Conservation (phyloP, 1,140 invertebrate genomes). For the Cheumatopsyche charites region DNA sequence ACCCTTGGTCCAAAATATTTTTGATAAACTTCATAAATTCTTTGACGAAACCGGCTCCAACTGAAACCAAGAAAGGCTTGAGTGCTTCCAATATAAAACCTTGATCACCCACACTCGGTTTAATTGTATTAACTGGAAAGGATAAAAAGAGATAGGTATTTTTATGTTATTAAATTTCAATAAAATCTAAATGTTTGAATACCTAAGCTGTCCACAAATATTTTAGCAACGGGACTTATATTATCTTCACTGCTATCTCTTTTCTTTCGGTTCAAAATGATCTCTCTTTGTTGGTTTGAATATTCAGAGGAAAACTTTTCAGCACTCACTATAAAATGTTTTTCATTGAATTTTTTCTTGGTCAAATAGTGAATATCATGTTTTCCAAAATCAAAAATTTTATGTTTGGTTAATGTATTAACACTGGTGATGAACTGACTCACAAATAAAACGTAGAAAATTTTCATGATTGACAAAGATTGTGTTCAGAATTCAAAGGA, state of each 20-base stretch:
- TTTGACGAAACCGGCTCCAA: conserved; percentile 28
- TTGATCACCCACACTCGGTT: conserved; percentile 29
- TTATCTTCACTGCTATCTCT: background rate
- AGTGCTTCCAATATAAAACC: conserved; percentile 29
- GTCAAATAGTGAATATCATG: too few species aligned
- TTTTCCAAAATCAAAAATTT: too few species aligned
- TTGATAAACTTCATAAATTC: conserved; percentile 31
- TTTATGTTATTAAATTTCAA: background rate
- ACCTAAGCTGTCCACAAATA: conserved; percentile 15
- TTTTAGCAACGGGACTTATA: background rate
- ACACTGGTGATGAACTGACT: too few species aligned
- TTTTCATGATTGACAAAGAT: too few species aligned
- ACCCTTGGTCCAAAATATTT: conserved; percentile 38
- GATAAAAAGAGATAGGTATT: background rate
- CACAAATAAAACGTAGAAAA: too few species aligned
- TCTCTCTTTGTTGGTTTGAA: too few species aligned
- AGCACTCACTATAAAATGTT: too few species aligned
- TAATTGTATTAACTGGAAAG: conserved; percentile 38
- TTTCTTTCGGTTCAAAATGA: background rate
- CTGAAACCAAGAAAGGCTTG: conserved; percentile 35
- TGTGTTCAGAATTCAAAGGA: too few species aligned
- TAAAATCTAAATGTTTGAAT: background rate
- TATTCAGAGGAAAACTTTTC: too few species aligned
- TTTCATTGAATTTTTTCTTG: too few species aligned
- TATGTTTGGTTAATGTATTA: too few species aligned